Percentiles rank a stretch among this genome's conserved stretches.
Evolutionary conservation across 2,888 invertebrate species (phyloP).

Genomic region (Cremastobaeus sp.): DNA sequence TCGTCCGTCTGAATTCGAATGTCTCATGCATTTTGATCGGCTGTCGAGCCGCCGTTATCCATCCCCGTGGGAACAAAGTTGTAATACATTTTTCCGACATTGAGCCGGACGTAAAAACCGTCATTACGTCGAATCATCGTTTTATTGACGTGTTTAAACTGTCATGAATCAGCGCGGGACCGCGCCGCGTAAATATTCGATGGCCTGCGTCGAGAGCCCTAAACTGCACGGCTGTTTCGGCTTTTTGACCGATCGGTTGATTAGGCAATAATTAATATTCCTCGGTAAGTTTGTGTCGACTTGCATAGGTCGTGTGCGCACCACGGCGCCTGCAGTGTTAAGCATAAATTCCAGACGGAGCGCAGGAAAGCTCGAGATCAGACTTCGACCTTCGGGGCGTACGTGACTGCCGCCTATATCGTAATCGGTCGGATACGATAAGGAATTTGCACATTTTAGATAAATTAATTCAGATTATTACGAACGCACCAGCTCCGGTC

Average conservation of each 20-base stretch:
- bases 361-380: constrained; percentile 50
- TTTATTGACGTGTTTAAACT: too few species aligned
- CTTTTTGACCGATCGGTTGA: too few species aligned
- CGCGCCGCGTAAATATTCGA: too few species aligned
- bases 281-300: too few species aligned
- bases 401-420: constrained; percentile 52
- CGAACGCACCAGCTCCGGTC: constrained; percentile 26
- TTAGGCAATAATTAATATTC: too few species aligned
- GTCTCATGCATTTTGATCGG: constrained; percentile 51
- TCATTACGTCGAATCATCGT: too few species aligned
- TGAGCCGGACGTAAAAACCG: too few species aligned
- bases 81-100: constrained; percentile 25
- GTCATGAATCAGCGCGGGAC: too few species aligned
- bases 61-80: constrained; percentile 28
- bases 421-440: constrained; percentile 53
- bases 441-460: constrained; percentile 41
- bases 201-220: too few species aligned
- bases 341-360: constrained; percentile 42
- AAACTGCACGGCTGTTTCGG: too few species aligned
- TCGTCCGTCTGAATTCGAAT: constrained; percentile 47
- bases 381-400: too few species aligned
- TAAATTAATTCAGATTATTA: constrained; percentile 55
- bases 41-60: constrained; percentile 12
- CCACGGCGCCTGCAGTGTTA: constrained; percentile 36
- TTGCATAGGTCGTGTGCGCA: constrained; percentile 14